phyloP scores from a whole-genome alignment of 2,888 invertebrate species.

The Synergus umbraculus region DNA sequence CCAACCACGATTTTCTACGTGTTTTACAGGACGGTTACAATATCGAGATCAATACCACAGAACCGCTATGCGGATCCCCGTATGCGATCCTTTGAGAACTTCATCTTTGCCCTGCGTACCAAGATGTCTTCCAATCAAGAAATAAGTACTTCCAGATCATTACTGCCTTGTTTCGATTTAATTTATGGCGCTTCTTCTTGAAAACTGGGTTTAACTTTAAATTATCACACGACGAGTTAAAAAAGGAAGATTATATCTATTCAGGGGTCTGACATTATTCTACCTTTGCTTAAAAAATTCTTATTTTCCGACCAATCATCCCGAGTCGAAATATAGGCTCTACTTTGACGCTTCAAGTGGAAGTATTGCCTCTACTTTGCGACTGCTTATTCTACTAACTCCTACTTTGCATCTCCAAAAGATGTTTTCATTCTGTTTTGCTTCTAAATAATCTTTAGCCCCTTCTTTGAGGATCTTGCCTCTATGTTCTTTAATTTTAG shows the following conservation, averaged over 20 bases:
- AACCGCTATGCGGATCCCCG: conserved; percentile 40
- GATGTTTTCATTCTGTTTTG: too few relatives aligned
- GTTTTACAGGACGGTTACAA: conserved; percentile 46
- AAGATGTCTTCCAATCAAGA: conserved; percentile 36
- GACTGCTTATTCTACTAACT: too few relatives aligned
- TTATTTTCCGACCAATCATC: too few relatives aligned
- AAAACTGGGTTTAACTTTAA: conserved; percentile 27
- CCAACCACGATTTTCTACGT: conserved; percentile 52
- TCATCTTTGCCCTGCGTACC: conserved; percentile 32
- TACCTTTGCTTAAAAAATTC: too few relatives aligned
- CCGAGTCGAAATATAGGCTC: too few relatives aligned
- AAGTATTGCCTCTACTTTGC: too few relatives aligned
- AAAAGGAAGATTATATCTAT: conserved; percentile 5
- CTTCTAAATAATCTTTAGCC: too few relatives aligned
- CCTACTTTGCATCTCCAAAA: too few relatives aligned
- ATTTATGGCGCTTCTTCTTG: conserved; percentile 38
- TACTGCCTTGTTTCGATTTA: conserved; percentile 37
- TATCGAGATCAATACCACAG: conserved; percentile 64
- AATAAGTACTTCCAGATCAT: conserved; percentile 38
- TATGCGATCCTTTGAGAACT: conserved; percentile 37
- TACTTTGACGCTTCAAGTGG: too few relatives aligned
- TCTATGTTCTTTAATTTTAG: too few relatives aligned
- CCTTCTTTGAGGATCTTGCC: too few relatives aligned
- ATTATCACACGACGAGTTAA: conserved; percentile 15
- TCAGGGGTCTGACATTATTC: not conserved